These are phyloP conservation scores for Ochotona princeps DNA, from an alignment of 2,113 vertebrate species.

Conservation along the genomic window DNA sequence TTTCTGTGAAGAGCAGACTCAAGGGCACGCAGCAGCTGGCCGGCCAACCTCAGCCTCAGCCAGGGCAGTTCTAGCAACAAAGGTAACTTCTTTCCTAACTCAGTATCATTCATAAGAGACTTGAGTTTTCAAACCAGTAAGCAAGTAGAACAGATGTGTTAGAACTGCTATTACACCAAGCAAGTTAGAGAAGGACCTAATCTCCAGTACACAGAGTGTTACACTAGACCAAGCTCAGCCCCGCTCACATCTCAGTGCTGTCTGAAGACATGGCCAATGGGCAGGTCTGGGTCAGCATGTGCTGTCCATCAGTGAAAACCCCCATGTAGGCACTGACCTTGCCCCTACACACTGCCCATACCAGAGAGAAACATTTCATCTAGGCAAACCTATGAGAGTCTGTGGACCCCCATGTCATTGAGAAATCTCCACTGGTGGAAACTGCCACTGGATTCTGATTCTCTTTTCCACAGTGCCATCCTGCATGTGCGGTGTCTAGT, in stretches of 20 bases:
- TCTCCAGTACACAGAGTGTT: too few relatives aligned
- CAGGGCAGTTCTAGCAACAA: not conserved
- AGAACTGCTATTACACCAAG: not conserved
- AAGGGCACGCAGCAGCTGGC: not conserved
- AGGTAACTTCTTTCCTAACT: not conserved
- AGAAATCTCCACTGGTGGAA: too few relatives aligned
- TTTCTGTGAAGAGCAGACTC: too few relatives aligned
- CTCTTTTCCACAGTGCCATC: not conserved
- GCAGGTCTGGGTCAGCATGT: not conserved
- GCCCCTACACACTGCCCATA: not conserved
- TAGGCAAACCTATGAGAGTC: rapidly evolving
- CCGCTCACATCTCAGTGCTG: not conserved
- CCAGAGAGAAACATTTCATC: not conserved
- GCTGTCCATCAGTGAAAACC: too few relatives aligned
- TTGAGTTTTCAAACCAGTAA: not conserved
- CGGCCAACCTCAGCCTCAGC: not conserved
- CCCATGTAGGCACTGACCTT: not conserved
- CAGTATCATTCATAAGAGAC: not conserved
- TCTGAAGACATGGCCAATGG: not conserved
- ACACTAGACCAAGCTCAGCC: too few relatives aligned
- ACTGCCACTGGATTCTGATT: not conserved
- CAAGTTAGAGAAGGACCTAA: not conserved
- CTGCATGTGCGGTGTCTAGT: too few relatives aligned
- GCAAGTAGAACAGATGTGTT: too few relatives aligned
- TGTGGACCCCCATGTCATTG: too few relatives aligned